Evolutionary conservation across 1,140 invertebrate genomes (phyloP).

Genomic region (Mesaphorura yosii): DNA sequence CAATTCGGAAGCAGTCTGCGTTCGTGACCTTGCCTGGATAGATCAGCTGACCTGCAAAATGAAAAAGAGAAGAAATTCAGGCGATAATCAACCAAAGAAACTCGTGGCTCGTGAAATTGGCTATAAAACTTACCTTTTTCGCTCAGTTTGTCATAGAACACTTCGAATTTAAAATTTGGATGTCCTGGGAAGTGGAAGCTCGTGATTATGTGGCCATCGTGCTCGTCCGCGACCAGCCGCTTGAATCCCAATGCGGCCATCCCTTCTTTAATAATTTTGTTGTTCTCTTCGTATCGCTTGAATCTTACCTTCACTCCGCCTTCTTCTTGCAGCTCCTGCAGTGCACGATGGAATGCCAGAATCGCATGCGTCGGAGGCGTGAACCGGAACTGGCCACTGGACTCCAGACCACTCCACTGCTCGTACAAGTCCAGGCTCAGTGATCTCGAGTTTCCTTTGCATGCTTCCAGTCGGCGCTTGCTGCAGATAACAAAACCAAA

Average conservation of each 20-base stretch:
- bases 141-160: conserved; percentile 39
- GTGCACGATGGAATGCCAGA: conserved; percentile 40
- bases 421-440: conserved; percentile 40
- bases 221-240: conserved; percentile 34
- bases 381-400: conserved; percentile 42
- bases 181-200: conserved; percentile 39
- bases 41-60: conserved; percentile 39
- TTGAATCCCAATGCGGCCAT: conserved; percentile 40
- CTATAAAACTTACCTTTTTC: conserved; percentile 35
- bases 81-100: neutral
- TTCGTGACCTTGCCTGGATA: conserved; percentile 44
- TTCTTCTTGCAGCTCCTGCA: conserved; percentile 38
- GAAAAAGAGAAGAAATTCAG: neutral
- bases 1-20: conserved; percentile 42
- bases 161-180: conserved; percentile 39
- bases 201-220: conserved; percentile 41
- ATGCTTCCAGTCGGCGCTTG: conserved; percentile 33
- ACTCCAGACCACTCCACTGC: conserved; percentile 39
- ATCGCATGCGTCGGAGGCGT: conserved; percentile 44
- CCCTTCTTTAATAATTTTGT: conserved; percentile 36
- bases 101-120: neutral
- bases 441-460: conserved; percentile 9
- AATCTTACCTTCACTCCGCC: conserved; percentile 38
- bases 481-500: conserved; percentile 41
- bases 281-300: conserved; percentile 40